Percentiles rank a stretch among this genome's conserved stretches.
Evolutionary conservation across 1,140 invertebrate species (phyloP).

Genomic region (Drosophila willistoni): DNA sequence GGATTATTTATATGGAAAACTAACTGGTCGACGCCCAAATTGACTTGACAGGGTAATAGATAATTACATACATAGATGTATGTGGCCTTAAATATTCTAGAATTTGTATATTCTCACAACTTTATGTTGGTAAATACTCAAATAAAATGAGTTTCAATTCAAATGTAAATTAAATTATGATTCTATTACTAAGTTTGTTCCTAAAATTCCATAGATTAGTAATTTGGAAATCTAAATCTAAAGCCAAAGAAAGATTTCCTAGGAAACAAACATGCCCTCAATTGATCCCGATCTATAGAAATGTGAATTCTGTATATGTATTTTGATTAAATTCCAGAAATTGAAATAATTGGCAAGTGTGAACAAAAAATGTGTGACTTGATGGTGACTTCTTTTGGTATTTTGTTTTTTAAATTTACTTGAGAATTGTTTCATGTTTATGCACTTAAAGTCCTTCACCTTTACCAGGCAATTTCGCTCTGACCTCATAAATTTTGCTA

Average conservation of each 20-base stretch:
- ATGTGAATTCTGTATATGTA: too few species aligned
- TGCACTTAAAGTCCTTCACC: slow-evolving; percentile 2
- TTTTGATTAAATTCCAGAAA: too few species aligned
- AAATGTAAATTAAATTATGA: too few species aligned
- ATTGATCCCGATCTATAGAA: too few species aligned
- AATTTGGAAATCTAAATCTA: not conserved
- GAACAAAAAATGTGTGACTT: too few species aligned
- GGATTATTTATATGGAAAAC: slow-evolving; percentile 71
- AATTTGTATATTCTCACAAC: not conserved
- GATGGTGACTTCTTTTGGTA: too few species aligned
- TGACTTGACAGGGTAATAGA: slow-evolving; percentile 1
- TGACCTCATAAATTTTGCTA: slow-evolving; percentile 49
- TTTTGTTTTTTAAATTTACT: not conserved
- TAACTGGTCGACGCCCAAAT: slow-evolving; percentile 54
- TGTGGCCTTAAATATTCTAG: too few species aligned
- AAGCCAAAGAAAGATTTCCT: not conserved
- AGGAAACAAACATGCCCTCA: not conserved
- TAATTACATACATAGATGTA: not conserved
- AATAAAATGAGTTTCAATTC: too few species aligned
- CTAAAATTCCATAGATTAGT: too few species aligned
- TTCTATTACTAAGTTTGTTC: too few species aligned
- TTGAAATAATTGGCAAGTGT: too few species aligned
- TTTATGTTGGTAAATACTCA: not conserved
- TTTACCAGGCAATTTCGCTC: slow-evolving; percentile 29
- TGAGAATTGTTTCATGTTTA: not conserved